phyloP scores from a whole-genome alignment of 2,797 vertebrate species.

The Thamnophis elegans region DNA sequence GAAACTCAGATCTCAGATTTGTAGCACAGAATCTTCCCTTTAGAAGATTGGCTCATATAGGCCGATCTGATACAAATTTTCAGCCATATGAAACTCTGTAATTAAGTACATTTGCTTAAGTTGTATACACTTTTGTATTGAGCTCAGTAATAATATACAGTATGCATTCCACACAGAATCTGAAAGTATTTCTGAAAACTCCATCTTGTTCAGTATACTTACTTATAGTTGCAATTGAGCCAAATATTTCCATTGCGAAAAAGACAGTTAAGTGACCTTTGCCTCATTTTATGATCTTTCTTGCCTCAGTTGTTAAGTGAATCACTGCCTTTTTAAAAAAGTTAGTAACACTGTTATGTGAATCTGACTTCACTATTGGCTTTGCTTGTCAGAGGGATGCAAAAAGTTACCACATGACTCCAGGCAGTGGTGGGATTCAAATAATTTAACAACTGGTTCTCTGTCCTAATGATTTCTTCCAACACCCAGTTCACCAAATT shows the following conservation, averaged over 20 bases:
- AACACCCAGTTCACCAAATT: no score
- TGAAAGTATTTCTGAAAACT: neutral
- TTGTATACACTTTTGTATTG: neutral
- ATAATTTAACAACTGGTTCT: no score
- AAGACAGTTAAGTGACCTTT: neutral
- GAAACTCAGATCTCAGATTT: neutral
- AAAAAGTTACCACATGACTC: neutral
- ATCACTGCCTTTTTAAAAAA: neutral
- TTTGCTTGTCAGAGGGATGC: neutral
- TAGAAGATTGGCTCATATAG: neutral
- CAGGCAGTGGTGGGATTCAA: no score
- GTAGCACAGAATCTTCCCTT: neutral
- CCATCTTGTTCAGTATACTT: neutral
- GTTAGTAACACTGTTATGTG: neutral
- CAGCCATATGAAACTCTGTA: neutral
- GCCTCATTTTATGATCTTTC: neutral
- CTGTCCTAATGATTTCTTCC: no score
- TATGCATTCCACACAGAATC: neutral
- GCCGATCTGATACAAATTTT: neutral
- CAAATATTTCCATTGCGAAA: neutral
- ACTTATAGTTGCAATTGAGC: neutral
- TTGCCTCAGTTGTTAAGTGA: neutral
- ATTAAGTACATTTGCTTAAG: neutral
- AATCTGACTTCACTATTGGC: neutral
- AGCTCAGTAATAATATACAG: neutral